Base-by-base conservation (phyloP, 2,888 invertebrate genomes). In the Petrolisthes cinctipes region DNA sequence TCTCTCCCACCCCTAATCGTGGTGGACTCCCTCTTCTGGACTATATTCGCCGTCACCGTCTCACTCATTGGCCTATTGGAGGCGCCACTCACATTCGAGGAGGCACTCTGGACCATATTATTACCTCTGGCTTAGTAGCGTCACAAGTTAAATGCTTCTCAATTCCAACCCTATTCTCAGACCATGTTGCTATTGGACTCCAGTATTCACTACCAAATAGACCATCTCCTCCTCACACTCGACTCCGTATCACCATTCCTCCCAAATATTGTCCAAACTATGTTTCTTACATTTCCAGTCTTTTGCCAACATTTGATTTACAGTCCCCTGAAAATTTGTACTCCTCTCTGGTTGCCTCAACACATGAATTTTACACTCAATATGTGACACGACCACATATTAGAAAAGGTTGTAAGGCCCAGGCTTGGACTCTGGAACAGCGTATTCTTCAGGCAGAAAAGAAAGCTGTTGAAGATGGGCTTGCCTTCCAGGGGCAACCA, bases 91-190 rank as follows among this genome's bases (percentile, higher is more conserved):
- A 82, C n/a, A 37, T 51, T 20, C 71, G 57, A 17, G 84, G 20
- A 11, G 76, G 75, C 61, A 83, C 83, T 54, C 54, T 83, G 11
- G 83, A 83, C 75, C 75, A 83, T 54, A 83, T 53, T 17, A 17
- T 83, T 6, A 83, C 4, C 14, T 83, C 83, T 53, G 83, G 75
- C 17, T 75, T 83, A 11, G 75, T 75, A 7, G 75, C 0, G 56
- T 83, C 83, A 5, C 73, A 75, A 20, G 75, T 71, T 5, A 5
- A 54, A 9, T 83, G 11, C 54, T 75, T 54, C 5, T 75, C 75
- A 11, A 53, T 51, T 37, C 83, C 23, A 9, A 54, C 37, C 0
- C 57, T 81, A 4, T 20, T n/a, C 57, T 61, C 6, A 20, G 11
- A 56, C 5, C 20, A 37, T 37, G 37, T 37, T 37, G 37, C 37